Evolutionary conservation across 2,797 vertebrate genomes (phyloP), one percentile per base, ranked within the genome.

Genomic region (Valencia hispanica): DNA sequence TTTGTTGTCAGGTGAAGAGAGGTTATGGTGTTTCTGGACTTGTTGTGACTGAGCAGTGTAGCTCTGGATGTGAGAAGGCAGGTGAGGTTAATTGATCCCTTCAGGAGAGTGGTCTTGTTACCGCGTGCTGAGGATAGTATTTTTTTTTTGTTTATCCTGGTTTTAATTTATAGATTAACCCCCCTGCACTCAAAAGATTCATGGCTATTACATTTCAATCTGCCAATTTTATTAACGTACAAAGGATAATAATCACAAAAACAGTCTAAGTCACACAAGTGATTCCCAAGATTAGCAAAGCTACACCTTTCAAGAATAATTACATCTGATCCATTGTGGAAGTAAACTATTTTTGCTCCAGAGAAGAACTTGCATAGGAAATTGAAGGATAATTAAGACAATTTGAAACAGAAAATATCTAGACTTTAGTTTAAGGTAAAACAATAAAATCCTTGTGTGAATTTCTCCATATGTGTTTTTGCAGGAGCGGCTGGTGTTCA

Each of bases 401-500:
- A 34, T 1, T 12, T 55, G 2, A 18, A 53, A 41, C 1, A 32
- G 14, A 53, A 53, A 53, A 36, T 34, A 50, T 25, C 4, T 34
- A 30, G 30, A 70, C 34, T 34, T 32, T 32, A 18, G 25, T 57
- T 57, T 30, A 55, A 10, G 36, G 25, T 32, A 30, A 47, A 45
- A n/a, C 18, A n/a, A 30, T 18, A 22, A 43, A 9, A 72, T 41
- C 70, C 14, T 27, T 18, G 39, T 22, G 12, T 72, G 41, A 57
- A 41, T 57, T 71, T 39, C n/a, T 68, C 20, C 27, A 27, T 48
- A 43, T 77, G 25, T 70, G 8, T 71, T 41, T 18, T 61, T 22
- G 41, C 55, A 47, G 71, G 27, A 47, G 51, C 53, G 1, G 75
- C 47, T 47, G 17, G 85, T 86, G 86, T 74, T 76, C 76, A 8